Percentiles rank a stretch among this genome's conserved stretches.
phyloP scores from a whole-genome alignment of 2,888 invertebrate genomes.

The Osmoderma eremita region DNA sequence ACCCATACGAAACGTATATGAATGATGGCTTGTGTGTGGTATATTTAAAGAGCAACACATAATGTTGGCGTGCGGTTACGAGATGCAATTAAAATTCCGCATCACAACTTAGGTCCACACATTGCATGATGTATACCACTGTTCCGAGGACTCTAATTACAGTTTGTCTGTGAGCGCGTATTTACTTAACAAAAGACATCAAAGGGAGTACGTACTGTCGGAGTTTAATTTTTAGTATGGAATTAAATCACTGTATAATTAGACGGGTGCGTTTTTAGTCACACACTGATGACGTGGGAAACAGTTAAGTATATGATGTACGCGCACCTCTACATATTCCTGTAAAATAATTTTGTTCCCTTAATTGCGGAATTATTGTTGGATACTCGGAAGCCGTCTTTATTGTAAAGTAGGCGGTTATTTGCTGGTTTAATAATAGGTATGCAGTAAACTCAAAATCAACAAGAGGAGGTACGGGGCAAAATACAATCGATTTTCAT shows the following conservation, averaged over 20 bases:
- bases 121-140: constrained; percentile 32
- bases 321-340: too few relatives aligned
- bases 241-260: constrained; percentile 34
- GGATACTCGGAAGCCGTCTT: too few relatives aligned
- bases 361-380: too few relatives aligned
- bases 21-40: constrained; percentile 19
- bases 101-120: constrained; percentile 28
- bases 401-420: too few relatives aligned
- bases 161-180: constrained; percentile 4
- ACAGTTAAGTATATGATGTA: too few relatives aligned
- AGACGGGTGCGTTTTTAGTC: constrained; percentile 29
- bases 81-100: constrained; percentile 35
- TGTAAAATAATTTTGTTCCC: too few relatives aligned
- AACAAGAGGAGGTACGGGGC: too few relatives aligned
- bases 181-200: constrained; percentile 35
- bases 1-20: background rate
- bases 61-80: constrained; percentile 18
- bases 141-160: constrained; percentile 29
- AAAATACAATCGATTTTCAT: too few relatives aligned
- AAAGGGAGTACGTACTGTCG: constrained; percentile 26
- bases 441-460: too few relatives aligned
- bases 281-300: constrained; percentile 35
- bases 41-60: constrained; percentile 30
- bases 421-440: too few relatives aligned
- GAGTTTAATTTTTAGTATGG: constrained; percentile 35